phyloP scores from a whole-genome alignment of 64 coral and sea anemone species.

The Acropora tenuis region DNA sequence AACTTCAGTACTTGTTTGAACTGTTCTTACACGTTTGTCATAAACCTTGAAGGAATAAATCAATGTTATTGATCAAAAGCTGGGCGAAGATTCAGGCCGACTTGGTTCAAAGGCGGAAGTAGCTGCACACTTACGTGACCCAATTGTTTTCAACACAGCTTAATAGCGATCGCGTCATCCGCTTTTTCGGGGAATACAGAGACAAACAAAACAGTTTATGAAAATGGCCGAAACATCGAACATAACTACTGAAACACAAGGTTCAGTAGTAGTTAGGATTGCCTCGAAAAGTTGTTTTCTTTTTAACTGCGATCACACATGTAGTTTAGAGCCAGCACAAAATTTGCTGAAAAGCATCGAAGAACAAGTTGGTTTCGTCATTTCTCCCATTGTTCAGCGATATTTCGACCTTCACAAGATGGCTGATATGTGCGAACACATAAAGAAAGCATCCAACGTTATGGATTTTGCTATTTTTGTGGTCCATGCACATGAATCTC shows the following conservation, averaged over 20 bases:
- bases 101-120: not conserved
- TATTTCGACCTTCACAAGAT: conserved; percentile 70
- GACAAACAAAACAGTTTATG: not conserved
- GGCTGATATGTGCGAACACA: conserved; percentile 14
- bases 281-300: conserved; percentile 25
- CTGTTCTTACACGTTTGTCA: not conserved
- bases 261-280: not conserved
- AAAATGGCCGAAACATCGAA: not conserved
- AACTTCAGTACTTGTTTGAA: not conserved
- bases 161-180: not conserved
- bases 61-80: too few relatives aligned
- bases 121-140: not conserved
- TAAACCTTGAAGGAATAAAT: not conserved
- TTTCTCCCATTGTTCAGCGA: conserved; percentile 1
- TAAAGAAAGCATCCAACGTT: not conserved
- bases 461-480: conserved; percentile 75
- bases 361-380: not conserved
- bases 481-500: conserved; percentile 82
- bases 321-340: conserved; percentile 45
- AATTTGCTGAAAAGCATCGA: not conserved
- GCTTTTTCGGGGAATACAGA: not conserved
- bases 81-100: too few relatives aligned
- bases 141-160: not conserved
- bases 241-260: not conserved
- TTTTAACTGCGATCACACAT: conserved; percentile 83